Percentiles rank a stretch among this genome's conserved stretches.
These are phyloP conservation scores for Aphodius sticticus DNA, from an alignment of 2,888 invertebrate species.

Conservation along the genomic window DNA sequence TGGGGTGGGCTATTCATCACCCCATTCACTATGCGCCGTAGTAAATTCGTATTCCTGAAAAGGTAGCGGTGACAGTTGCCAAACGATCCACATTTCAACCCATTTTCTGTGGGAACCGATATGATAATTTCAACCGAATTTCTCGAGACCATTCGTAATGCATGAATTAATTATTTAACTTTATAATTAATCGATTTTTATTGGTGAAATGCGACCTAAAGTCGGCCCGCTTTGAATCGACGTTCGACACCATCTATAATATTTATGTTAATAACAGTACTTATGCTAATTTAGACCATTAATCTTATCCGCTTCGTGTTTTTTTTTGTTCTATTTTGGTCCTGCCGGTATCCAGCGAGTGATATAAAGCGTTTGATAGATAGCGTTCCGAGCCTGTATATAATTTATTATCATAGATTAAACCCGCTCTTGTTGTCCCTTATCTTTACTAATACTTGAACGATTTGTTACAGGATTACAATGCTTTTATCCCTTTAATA, in stretches of 20 bases:
- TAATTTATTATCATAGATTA: slow-evolving; percentile 24
- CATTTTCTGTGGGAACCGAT: slow-evolving; percentile 5
- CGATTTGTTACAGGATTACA: slow-evolving; percentile 16
- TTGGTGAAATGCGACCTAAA: slow-evolving; percentile 13
- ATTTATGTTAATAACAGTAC: slow-evolving; percentile 25
- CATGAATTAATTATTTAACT: slow-evolving; percentile 4
- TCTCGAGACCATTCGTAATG: not conserved
- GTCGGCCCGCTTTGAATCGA: slow-evolving; percentile 12
- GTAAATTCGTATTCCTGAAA: slow-evolving; percentile 21
- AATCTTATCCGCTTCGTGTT: slow-evolving; percentile 16
- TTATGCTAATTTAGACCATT: slow-evolving; percentile 28
- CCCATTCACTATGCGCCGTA: slow-evolving; percentile 16
- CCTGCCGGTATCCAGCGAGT: slow-evolving; percentile 8
- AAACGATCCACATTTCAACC: not conserved
- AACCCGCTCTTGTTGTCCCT: slow-evolving; percentile 14
- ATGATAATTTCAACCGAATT: not conserved
- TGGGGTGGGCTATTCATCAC: slow-evolving; percentile 16
- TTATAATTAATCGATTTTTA: slow-evolving; percentile 10
- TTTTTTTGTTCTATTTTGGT: slow-evolving; percentile 20
- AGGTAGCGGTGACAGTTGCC: slow-evolving; percentile 13
- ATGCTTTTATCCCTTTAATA: not conserved
- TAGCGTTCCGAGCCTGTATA: slow-evolving; percentile 8
- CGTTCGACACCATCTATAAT: slow-evolving; percentile 24
- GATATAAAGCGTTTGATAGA: slow-evolving; percentile 23
- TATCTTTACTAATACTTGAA: slow-evolving; percentile 22